Evolutionary conservation across 2,113 vertebrate genomes (phyloP).

Genomic region (Natator depressus): DNA sequence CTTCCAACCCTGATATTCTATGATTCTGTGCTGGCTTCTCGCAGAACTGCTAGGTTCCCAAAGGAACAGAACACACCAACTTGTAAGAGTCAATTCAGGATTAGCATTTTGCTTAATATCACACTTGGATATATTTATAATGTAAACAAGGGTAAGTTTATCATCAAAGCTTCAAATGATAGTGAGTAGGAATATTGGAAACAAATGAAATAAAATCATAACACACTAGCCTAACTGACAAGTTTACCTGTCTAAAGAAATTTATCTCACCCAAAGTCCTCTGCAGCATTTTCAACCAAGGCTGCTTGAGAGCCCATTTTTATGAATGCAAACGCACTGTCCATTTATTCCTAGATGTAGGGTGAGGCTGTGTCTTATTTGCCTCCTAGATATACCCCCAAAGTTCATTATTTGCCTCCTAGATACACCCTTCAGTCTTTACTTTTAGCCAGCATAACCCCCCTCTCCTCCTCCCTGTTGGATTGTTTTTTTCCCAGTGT

Average conservation of each 20-base stretch:
- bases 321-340: background rate
- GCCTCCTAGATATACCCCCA: background rate
- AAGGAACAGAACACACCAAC: background rate
- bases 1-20: too few relatives aligned
- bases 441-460: background rate
- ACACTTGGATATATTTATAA: background rate
- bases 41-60: background rate
- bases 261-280: background rate
- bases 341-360: background rate
- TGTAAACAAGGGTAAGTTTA: background rate
- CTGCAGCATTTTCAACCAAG: background rate
- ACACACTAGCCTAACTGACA: background rate
- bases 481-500: background rate
- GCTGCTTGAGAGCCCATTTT: background rate
- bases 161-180: background rate
- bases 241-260: background rate
- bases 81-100: background rate
- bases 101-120: background rate
- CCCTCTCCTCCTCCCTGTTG: background rate
- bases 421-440: background rate
- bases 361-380: background rate
- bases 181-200: background rate
- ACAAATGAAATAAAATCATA: background rate
- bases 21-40: background rate
- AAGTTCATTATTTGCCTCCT: background rate